phyloP scores from a whole-genome alignment of 2,797 vertebrate species.

The Carcharodon carcharias region DNA sequence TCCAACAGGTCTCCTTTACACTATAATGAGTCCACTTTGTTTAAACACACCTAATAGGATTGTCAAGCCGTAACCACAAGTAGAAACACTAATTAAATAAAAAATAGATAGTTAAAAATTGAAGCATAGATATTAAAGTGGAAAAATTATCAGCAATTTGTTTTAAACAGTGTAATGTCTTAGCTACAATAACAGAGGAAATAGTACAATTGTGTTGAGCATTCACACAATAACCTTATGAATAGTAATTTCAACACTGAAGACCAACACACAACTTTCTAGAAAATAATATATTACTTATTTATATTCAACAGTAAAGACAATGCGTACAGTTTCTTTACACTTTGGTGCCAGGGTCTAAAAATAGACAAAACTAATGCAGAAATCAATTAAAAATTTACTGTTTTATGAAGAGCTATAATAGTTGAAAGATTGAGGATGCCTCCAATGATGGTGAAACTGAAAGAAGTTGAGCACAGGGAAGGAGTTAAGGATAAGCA shows the following conservation, averaged over 20 bases:
- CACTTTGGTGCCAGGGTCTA: too few relatives aligned
- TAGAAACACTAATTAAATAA: not conserved
- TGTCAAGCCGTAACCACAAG: not conserved
- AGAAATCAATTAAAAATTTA: not conserved
- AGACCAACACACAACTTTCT: not conserved
- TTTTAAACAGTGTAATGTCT: not conserved
- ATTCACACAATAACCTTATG: not conserved
- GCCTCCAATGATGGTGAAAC: not conserved
- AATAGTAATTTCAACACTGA: not conserved
- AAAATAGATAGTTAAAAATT: not conserved
- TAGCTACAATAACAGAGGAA: not conserved
- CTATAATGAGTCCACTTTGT: not conserved
- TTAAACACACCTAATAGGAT: not conserved
- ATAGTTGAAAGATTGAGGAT: not conserved
- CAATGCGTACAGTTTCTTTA: not conserved
- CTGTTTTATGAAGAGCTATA: not conserved
- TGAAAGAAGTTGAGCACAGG: not conserved
- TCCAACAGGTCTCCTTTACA: not conserved
- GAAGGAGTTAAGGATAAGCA: conserved; percentile 39
- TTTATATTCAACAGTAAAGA: not conserved
- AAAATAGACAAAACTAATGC: not conserved
- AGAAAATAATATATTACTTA: not conserved
- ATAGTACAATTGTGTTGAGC: not conserved
- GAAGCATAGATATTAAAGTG: not conserved
- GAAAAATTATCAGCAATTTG: not conserved